Percentiles rank a stretch among this genome's conserved stretches.
These are phyloP conservation scores for Ataeniobius toweri DNA, from an alignment of 2,797 vertebrate genomes.

Conservation along the genomic window DNA sequence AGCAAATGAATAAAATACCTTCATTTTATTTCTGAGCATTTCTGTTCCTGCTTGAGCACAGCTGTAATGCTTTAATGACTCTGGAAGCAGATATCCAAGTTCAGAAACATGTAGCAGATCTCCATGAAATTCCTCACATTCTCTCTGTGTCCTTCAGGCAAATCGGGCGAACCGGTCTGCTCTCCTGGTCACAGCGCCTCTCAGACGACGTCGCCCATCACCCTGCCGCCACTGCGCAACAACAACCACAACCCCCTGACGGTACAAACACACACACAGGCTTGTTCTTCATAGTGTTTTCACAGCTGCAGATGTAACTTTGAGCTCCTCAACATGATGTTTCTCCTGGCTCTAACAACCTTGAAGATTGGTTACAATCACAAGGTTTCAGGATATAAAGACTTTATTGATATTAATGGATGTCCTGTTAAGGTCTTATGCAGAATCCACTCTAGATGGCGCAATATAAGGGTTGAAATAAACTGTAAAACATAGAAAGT, in stretches of 20 bases:
- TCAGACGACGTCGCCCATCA: slow-evolving; percentile 64
- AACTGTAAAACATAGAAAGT: not conserved
- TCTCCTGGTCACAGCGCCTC: slow-evolving; percentile 70
- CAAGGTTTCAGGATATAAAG: not conserved
- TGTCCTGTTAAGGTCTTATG: not conserved
- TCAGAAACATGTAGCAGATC: not conserved
- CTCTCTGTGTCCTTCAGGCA: slow-evolving; percentile 52
- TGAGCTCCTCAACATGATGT: not conserved
- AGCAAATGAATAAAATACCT: not conserved
- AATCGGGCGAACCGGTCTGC: slow-evolving; percentile 72
- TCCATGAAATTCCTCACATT: not conserved
- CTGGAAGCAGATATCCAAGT: not conserved
- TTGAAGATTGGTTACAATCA: not conserved
- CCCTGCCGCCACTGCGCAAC: slow-evolving; percentile 69
- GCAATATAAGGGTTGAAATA: not conserved
- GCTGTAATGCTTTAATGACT: not conserved
- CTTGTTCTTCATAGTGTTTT: not conserved
- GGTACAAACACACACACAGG: slow-evolving; percentile 38
- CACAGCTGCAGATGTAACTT: slow-evolving; percentile 8
- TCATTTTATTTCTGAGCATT: no score
- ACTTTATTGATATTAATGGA: no score
- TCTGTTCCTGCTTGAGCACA: no score
- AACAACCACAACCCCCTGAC: slow-evolving; percentile 66
- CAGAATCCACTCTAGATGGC: not conserved
- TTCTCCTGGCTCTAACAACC: not conserved